Evolutionary conservation across 2,113 vertebrate genomes (phyloP).

Genomic region (Craseonycteris thonglongyai): DNA sequence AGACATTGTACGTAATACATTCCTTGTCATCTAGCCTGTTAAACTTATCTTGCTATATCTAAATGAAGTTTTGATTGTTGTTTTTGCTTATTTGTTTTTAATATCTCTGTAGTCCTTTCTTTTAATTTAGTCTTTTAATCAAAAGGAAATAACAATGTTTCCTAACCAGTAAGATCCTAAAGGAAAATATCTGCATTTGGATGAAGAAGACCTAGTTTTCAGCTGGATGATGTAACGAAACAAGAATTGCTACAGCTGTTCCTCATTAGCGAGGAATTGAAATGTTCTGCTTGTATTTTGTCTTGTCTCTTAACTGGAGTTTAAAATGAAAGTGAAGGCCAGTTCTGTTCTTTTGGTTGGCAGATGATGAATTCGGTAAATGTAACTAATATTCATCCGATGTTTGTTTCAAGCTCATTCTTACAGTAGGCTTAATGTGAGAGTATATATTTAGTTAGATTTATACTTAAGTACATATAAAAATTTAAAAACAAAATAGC

Average conservation of each 20-base stretch:
- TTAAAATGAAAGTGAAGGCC: not conserved
- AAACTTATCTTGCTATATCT: not conserved
- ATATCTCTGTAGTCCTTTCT: not conserved
- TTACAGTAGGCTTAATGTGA: not conserved
- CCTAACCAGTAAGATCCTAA: not conserved
- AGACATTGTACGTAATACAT: not conserved
- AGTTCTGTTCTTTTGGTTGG: not conserved
- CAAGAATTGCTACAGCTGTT: not conserved
- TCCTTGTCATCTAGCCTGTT: not conserved
- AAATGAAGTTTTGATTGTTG: not conserved
- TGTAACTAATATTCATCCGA: not conserved
- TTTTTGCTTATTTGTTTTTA: not conserved
- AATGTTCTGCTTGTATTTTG: not conserved
- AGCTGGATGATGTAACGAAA: not conserved
- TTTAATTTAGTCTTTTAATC: not conserved
- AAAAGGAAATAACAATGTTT: not conserved
- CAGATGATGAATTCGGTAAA: not conserved
- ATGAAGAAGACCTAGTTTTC: not conserved
- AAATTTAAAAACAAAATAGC: not conserved
- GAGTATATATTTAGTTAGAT: not conserved
- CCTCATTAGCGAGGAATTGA: not conserved
- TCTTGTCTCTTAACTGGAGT: not conserved
- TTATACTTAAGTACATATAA: not conserved
- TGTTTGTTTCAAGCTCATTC: not conserved
- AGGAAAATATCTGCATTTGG: not conserved